These are phyloP conservation scores for Cistogaster globosa DNA, from an alignment of 2,888 invertebrate species.

Conservation along the genomic window DNA sequence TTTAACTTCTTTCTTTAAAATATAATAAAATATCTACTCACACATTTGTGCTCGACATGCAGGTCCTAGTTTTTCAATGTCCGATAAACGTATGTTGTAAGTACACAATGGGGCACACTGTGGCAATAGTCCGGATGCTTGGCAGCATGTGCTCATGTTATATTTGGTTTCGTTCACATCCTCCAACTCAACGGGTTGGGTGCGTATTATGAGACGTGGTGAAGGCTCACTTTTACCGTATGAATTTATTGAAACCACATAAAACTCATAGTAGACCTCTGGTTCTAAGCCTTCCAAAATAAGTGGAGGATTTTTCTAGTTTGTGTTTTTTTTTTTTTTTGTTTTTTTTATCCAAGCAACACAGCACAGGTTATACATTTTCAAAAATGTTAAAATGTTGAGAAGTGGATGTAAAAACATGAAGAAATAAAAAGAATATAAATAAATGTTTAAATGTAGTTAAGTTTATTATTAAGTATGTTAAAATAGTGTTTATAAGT, in stretches of 20 bases:
- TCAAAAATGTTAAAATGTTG: conserved; percentile 30
- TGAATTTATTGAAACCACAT: conserved; percentile 90
- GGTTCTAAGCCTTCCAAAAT: conserved; percentile 89
- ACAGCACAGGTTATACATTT: conserved; percentile 42
- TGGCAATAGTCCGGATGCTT: conserved; percentile 85
- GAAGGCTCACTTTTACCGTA: conserved; percentile 91
- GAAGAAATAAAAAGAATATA: background rate
- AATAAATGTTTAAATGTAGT: conserved; percentile 43
- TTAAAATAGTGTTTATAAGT: conserved; percentile 60
- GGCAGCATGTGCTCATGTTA: conserved; percentile 92
- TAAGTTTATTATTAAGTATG: conserved; percentile 57
- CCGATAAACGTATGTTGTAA: conserved; percentile 92
- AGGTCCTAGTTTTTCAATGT: conserved; percentile 88
- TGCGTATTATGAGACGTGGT: conserved; percentile 89
- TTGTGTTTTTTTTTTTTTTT: background rate
- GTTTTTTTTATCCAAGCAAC: conserved; percentile 10
- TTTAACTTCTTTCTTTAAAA: background rate
- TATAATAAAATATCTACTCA: conserved; percentile 81
- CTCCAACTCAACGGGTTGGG: conserved; percentile 83
- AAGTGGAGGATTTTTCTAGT: conserved; percentile 87
- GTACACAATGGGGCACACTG: conserved; percentile 90
- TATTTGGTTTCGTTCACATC: conserved; percentile 85
- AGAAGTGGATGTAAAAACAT: background rate
- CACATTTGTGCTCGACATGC: conserved; percentile 91
- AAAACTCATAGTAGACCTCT: conserved; percentile 91